These are phyloP conservation scores for Hippoglossus hippoglossus DNA, from an alignment of 2,797 vertebrate genomes.

Conservation along the genomic window DNA sequence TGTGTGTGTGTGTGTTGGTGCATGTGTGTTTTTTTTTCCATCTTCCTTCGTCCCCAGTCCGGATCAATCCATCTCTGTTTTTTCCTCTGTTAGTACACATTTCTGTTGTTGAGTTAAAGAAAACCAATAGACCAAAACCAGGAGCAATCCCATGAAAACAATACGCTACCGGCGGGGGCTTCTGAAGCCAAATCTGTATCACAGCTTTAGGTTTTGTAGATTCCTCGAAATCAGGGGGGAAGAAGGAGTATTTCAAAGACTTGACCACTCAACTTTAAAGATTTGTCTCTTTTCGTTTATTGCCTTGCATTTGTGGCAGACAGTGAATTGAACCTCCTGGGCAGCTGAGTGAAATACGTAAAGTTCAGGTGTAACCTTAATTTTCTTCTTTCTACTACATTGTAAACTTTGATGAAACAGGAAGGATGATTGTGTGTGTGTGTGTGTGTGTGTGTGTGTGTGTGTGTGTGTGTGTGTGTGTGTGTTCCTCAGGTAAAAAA, in stretches of 20 bases:
- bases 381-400: slow-evolving; percentile 45
- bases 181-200: slow-evolving; percentile 27
- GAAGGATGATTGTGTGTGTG: slow-evolving; percentile 34
- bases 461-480: neutral
- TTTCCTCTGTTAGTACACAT: slow-evolving; percentile 53
- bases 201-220: slow-evolving; percentile 16
- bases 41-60: slow-evolving; percentile 45
- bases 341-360: slow-evolving; percentile 7
- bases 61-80: slow-evolving; percentile 52
- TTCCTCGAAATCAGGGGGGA: slow-evolving; percentile 13
- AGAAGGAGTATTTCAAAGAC: slow-evolving; percentile 6
- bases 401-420: slow-evolving; percentile 60
- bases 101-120: slow-evolving; percentile 58
- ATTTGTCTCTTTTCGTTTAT: slow-evolving; percentile 1
- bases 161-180: neutral
- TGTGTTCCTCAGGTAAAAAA: slow-evolving; percentile 58
- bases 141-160: slow-evolving; percentile 42
- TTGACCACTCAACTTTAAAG: neutral
- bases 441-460: neutral
- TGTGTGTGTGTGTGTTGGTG: slow-evolving; percentile 22
- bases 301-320: slow-evolving; percentile 22
- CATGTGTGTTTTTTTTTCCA: slow-evolving; percentile 13
- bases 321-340: slow-evolving; percentile 17
- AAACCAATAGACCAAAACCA: slow-evolving; percentile 53
- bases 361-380: slow-evolving; percentile 42